phyloP scores from a whole-genome alignment of 2,888 invertebrate genomes.

The Amphipyra tragopoginis region DNA sequence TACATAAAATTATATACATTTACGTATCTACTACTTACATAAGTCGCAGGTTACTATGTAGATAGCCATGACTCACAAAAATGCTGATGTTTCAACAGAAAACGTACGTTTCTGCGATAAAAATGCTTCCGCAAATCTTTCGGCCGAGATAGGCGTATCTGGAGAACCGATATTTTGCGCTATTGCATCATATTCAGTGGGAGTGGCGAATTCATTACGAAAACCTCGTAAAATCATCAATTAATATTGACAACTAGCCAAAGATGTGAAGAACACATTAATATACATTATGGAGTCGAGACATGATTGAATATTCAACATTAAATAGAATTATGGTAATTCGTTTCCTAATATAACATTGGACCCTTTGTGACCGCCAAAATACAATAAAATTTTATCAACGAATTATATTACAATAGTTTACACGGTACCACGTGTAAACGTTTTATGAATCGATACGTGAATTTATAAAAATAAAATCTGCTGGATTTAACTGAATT shows the following conservation, averaged over 20 bases:
- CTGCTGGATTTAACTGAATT: too few species aligned
- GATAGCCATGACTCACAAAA: conserved; percentile 39
- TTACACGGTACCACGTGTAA: conserved; percentile 2
- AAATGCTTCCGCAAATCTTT: conserved; percentile 25
- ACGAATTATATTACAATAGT: conserved; percentile 12
- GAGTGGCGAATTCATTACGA: conserved; percentile 10
- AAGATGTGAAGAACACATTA: conserved; percentile 9
- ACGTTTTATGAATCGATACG: not conserved
- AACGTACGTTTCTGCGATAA: conserved; percentile 19
- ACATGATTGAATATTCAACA: conserved; percentile 12
- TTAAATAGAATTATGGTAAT: conserved; percentile 22
- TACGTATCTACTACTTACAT: conserved; percentile 28
- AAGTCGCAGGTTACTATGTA: conserved; percentile 28
- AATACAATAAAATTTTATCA: conserved; percentile 27
- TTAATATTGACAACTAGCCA: conserved; percentile 12
- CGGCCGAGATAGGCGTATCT: not conserved
- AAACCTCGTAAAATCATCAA: conserved; percentile 22
- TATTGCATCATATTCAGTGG: conserved; percentile 31
- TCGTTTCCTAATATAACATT: conserved; percentile 16
- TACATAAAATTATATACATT: conserved; percentile 16
- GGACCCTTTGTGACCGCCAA: conserved; percentile 12
- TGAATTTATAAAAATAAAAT: not conserved
- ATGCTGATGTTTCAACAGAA: conserved; percentile 20
- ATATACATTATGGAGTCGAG: conserved; percentile 8
- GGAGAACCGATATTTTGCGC: conserved; percentile 2